Evolutionary conservation across 2,888 invertebrate genomes (phyloP).

Genomic region (Blomia tropicalis): DNA sequence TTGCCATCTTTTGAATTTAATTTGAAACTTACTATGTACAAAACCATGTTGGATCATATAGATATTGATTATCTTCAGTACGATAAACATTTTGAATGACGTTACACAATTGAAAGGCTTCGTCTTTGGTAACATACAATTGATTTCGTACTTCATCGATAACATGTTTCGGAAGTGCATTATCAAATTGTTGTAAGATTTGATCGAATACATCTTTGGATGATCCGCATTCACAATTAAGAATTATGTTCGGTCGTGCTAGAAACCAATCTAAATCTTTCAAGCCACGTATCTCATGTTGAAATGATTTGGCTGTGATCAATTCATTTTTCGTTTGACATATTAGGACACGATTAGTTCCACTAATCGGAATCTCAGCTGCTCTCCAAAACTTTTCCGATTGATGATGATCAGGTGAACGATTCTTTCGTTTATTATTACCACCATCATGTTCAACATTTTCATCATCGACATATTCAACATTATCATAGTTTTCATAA

Average conservation of each 20-base stretch:
- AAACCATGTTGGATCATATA: constrained; percentile 12
- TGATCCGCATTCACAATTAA: not conserved
- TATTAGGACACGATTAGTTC: not conserved
- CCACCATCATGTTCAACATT: not conserved
- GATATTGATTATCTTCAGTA: constrained; percentile 3
- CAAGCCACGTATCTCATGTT: not conserved
- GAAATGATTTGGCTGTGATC: not conserved
- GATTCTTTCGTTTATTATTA: not conserved
- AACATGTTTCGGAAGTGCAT: not conserved
- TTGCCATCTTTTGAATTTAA: not conserved
- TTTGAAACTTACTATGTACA: constrained; percentile 12
- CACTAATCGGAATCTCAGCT: not conserved
- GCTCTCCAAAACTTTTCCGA: not conserved
- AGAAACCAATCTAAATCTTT: constrained; percentile 4
- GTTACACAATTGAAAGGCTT: not conserved
- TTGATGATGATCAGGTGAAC: not conserved
- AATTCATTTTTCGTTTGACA: not conserved
- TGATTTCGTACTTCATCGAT: not conserved
- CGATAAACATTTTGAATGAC: not conserved
- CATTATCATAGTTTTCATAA: not conserved
- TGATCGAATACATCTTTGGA: not conserved
- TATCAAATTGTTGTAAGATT: not conserved
- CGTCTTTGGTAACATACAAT: not conserved
- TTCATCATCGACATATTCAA: not conserved
- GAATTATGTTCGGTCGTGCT: not conserved